A percentile compares a stretch with the other conserved stretches of the same genome.
Conservation (phyloP, 2,888 invertebrate species). For the Cheilosia vernalis region DNA sequence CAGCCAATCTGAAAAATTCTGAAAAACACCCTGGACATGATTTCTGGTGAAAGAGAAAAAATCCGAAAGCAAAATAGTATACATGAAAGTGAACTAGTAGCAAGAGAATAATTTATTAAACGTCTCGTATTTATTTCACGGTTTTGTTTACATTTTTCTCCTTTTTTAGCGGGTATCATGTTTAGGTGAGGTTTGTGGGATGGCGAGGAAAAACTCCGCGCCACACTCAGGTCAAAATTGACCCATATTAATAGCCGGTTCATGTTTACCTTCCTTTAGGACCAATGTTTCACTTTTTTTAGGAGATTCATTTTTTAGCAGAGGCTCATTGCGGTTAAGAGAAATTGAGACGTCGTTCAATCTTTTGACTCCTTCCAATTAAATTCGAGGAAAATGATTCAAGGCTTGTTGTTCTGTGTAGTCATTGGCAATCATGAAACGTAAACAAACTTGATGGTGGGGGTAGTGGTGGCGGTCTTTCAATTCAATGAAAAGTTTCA, state of each 20-base stretch:
- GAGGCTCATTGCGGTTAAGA: neutral
- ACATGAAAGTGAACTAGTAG: neutral
- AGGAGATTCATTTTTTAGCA: neutral
- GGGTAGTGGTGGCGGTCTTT: too few relatives aligned
- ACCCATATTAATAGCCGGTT: too few relatives aligned
- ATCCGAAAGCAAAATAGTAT: neutral
- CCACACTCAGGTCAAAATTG: too few relatives aligned
- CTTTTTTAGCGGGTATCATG: neutral
- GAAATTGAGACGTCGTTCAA: slow-evolving; percentile 3
- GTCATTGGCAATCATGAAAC: slow-evolving; percentile 13
- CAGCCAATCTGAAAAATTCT: slow-evolving; percentile 69
- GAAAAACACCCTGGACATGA: slow-evolving; percentile 77
- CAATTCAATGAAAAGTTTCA: too few relatives aligned
- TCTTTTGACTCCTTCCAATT: neutral
- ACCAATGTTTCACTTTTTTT: neutral
- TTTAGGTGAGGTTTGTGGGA: too few relatives aligned
- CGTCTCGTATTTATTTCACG: too few relatives aligned
- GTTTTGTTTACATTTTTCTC: too few relatives aligned
- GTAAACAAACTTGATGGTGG: too few relatives aligned
- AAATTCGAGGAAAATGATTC: slow-evolving; percentile 1
- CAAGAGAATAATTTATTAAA: too few relatives aligned
- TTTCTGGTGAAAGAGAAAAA: slow-evolving; percentile 73
- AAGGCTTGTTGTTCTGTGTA: neutral
- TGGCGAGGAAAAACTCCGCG: too few relatives aligned
- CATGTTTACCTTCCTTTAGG: neutral